Base-by-base conservation (phyloP, 2,113 vertebrate genomes). In the Pteropus alecto region DNA sequence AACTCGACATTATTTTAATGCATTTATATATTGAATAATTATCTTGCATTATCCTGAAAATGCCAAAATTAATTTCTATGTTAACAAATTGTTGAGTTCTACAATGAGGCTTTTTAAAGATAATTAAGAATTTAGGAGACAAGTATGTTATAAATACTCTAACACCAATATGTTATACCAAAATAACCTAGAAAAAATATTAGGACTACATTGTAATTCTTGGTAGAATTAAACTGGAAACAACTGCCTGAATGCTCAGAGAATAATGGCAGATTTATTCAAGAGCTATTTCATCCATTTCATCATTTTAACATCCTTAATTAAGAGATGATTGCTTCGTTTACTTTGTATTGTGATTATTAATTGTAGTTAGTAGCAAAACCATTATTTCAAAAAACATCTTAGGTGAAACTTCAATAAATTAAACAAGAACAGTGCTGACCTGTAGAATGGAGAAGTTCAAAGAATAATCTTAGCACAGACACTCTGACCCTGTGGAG, bases 131-230 rank as follows among this genome's bases (percentile, higher is more conserved):
- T 67, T 85, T 24, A 78, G 3, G n/a, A 41, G 7, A 82, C 0
- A 77, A 68, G 1, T 5, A 71, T 41, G 12, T 54, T 70, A 35
- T 65, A 87, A 87, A 70, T 30, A 70, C 71, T 70, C 7, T 33
- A 46, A 65, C 51, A 26, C 10, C 51, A 56, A 35, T 22, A 8
- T 67, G 61, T 70, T 95, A 67, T 65, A n/a, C 33, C 14, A 65
- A 81, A 93, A 93, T 74, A 87, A 84, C 22, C 33, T 65, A 67
- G 35, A 82, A 81, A 96, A 93, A 81, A 43, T 68, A 10, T 24
- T 35, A 5, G 28, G 14, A 67, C 12, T 81, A 21, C 58, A n/a
- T 3, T 60, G 22, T 73, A 63, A 60, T 54, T 85, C 6, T 65
- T 70, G 9, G 65, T 58, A 35, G 43, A 68, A 91, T 58, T 91